Conservation (phyloP, 2,113 vertebrate species). For the Aythya baeri region DNA sequence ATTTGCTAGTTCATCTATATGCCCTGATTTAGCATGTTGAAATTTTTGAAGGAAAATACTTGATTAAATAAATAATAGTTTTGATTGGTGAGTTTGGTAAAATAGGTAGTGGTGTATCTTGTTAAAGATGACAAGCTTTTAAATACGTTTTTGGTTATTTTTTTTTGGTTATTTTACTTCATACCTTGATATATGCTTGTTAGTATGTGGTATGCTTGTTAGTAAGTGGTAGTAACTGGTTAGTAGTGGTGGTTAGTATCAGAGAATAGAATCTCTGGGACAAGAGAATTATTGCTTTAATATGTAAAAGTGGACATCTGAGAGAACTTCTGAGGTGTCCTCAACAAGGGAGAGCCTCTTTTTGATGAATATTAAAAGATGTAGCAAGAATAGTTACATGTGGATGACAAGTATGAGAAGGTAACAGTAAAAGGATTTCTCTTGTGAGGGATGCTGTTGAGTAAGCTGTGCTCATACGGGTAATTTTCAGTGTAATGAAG, state of each 20-base stretch:
- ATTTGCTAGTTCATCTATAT: background rate
- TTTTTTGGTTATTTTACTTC: background rate
- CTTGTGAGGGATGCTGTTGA: background rate
- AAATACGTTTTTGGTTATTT: background rate
- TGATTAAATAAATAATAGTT: background rate
- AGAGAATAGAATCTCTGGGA: background rate
- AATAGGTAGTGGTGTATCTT: background rate
- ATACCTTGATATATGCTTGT: background rate
- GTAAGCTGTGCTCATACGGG: rapidly evolving
- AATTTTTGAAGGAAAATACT: background rate
- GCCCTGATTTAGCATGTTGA: background rate
- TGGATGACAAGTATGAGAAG: background rate
- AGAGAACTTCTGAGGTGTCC: background rate
- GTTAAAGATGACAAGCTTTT: background rate
- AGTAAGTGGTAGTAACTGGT: background rate
- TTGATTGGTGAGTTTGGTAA: background rate
- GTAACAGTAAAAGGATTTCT: background rate
- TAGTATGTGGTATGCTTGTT: background rate
- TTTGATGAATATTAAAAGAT: background rate
- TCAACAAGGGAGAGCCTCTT: background rate
- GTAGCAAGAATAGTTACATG: background rate
- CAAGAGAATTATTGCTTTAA: background rate
- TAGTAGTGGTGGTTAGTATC: no score
- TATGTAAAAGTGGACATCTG: background rate
- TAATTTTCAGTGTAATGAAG: background rate